phyloP scores from a whole-genome alignment of 2,113 vertebrate species.

The Tringa solitaria region DNA sequence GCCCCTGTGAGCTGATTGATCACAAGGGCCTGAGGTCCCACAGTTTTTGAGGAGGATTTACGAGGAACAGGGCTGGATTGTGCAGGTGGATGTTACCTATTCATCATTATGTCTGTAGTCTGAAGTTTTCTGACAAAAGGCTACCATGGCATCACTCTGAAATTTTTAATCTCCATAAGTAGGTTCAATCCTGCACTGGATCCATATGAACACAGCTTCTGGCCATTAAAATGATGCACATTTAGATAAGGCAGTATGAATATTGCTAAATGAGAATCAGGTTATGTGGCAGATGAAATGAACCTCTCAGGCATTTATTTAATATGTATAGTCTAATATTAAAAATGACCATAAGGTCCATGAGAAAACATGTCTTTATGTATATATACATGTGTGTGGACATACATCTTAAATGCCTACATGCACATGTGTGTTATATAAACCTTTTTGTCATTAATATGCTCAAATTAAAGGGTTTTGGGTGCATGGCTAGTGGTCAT shows the following conservation, averaged over 20 bases:
- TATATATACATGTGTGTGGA: neutral
- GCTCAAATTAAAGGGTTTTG: neutral
- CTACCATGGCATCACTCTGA: neutral
- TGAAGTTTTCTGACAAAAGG: neutral
- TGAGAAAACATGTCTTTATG: neutral
- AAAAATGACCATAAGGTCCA: neutral
- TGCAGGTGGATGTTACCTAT: neutral
- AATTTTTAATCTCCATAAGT: neutral
- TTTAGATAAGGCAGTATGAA: neutral
- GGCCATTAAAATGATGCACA: neutral
- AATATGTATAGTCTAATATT: neutral
- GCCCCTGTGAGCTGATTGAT: neutral
- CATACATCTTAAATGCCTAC: neutral
- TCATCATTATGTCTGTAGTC: neutral
- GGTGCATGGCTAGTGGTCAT: neutral
- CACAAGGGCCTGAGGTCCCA: neutral
- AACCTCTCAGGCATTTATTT: neutral
- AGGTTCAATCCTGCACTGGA: neutral
- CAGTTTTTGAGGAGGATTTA: neutral
- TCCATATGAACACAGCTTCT: neutral
- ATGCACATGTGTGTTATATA: neutral
- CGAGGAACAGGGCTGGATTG: neutral
- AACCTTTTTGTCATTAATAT: neutral
- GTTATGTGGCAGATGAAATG: neutral
- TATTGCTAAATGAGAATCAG: neutral